Percentiles rank a stretch among this genome's conserved stretches.
Conservation (phyloP, 2,888 invertebrate species). For the Caenorhabditis plicata region DNA sequence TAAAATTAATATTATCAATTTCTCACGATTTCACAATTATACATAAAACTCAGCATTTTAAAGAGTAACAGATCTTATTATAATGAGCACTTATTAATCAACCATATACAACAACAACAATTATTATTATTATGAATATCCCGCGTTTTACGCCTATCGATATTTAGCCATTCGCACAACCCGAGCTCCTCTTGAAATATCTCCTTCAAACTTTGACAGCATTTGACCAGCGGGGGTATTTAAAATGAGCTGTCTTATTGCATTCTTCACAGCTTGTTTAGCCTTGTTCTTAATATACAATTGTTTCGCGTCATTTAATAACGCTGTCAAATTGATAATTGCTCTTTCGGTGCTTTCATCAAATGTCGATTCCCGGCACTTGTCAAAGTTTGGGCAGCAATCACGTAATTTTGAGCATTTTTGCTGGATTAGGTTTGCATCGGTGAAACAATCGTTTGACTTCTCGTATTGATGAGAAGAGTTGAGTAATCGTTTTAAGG, state of each 20-base stretch:
- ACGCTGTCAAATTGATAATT: constrained; percentile 44
- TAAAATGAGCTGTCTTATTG: constrained; percentile 22
- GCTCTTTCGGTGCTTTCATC: constrained; percentile 41
- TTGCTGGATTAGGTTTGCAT: constrained; percentile 50
- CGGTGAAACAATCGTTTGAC: constrained; percentile 36
- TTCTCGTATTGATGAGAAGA: constrained; percentile 25
- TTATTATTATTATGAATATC: too few species aligned
- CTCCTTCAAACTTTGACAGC: constrained; percentile 29
- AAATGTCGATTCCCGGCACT: constrained; percentile 47
- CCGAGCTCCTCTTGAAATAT: constrained; percentile 37
- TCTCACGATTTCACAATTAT: too few species aligned
- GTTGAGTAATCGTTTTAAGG: constrained; percentile 33
- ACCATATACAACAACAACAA: too few species aligned
- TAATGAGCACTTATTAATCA: too few species aligned
- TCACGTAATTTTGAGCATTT: constrained; percentile 44
- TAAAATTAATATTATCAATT: too few species aligned
- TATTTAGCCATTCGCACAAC: constrained; percentile 30
- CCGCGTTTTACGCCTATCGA: too few species aligned
- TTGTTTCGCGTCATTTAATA: constrained; percentile 49
- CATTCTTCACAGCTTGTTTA: constrained; percentile 41
- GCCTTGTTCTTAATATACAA: constrained; percentile 40
- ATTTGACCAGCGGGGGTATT: constrained; percentile 12
- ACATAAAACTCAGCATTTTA: too few species aligned
- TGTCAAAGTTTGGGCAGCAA: constrained; percentile 51
- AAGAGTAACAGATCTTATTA: too few species aligned